Conservation (phyloP, 1,140 invertebrate species). For the Zaprionus ornatus region DNA sequence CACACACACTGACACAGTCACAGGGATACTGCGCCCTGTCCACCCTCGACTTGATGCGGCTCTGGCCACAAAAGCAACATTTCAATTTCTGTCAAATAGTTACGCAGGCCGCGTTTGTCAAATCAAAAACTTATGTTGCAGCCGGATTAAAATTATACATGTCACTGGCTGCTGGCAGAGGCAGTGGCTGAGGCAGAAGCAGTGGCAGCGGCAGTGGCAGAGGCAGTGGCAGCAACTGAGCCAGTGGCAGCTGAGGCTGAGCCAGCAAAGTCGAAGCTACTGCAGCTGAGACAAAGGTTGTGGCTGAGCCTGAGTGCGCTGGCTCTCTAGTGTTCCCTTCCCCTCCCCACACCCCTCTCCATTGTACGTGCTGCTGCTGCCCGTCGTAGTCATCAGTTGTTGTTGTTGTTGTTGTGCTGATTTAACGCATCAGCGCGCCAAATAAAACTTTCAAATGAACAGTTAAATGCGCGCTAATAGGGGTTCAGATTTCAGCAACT, state of each 20-base stretch:
- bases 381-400: conserved; percentile 9
- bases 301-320: conserved; percentile 39
- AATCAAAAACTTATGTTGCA: conserved; percentile 83
- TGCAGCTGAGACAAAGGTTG: not conserved
- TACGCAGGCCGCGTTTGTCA: conserved; percentile 68
- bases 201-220: not conserved
- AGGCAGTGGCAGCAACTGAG: not conserved
- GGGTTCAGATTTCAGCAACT: conserved; percentile 80
- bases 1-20: not conserved
- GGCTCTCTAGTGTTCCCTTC: not conserved
- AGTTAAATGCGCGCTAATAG: conserved; percentile 83
- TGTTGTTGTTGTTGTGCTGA: conserved; percentile 59
- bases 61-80: conserved; percentile 63
- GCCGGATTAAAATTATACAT: conserved; percentile 83
- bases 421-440: conserved; percentile 82
- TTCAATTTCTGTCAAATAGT: conserved; percentile 79
- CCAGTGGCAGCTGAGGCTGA: not conserved
- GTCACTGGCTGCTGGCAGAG: conserved; percentile 57
- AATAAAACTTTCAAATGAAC: conserved; percentile 83
- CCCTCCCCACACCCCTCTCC: not conserved
- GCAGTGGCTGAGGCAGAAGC: conserved; percentile 33
- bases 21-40: conserved; percentile 1
- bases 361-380: not conserved
- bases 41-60: conserved; percentile 54
- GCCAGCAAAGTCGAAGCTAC: not conserved